Base-by-base conservation (phyloP, 2,797 vertebrate genomes). In the Chromis chromis region DNA sequence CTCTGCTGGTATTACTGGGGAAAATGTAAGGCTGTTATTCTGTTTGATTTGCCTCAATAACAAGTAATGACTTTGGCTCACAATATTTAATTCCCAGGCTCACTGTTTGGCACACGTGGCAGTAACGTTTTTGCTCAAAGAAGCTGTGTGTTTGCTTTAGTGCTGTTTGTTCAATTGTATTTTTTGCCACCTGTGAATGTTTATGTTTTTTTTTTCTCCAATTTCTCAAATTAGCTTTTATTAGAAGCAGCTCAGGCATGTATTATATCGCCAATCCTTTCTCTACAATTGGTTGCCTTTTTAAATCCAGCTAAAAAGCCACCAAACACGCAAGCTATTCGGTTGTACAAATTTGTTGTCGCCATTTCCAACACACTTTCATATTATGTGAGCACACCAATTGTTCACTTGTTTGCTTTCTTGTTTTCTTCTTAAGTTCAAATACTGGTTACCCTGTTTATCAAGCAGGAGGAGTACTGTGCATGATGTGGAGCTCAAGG, bases 261-360 rank as follows among this genome's bases (percentile, higher is more conserved):
- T 73, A 66, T 25, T 25, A 65, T 64, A 66, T 71, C 14, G 5
- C 25, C 65, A 64, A n/a, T 76, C 31, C 12, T 69, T 46, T 78
- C 72, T 82, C 22, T 69, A 31, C 19, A 79, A 78, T 72, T 64
- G 63, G 53, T 82, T 49, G 69, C 27, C 8, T 62, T 78, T 85
- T 65, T 39, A 40, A 76, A 78, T 78, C 42, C 39, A 83, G 65
- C 72, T 74, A 63, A 85, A 87, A 83, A 76, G 53, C 36, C 60
- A 76, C 62, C 65, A 74, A 82, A 65, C 40, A 76, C 75, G 55
- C 73, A 77, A 82, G 75, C 78, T 76, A 81, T 79, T 70, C 55
- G 66, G 79, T 85, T 91, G 82, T 90, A 85, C 60, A 88, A 83
- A 85, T 88, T 82, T 73, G 33, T 85, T 86, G 55, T 82, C 70